phyloP scores from a whole-genome alignment of 2,113 vertebrate species.

The Hyla sarda region DNA sequence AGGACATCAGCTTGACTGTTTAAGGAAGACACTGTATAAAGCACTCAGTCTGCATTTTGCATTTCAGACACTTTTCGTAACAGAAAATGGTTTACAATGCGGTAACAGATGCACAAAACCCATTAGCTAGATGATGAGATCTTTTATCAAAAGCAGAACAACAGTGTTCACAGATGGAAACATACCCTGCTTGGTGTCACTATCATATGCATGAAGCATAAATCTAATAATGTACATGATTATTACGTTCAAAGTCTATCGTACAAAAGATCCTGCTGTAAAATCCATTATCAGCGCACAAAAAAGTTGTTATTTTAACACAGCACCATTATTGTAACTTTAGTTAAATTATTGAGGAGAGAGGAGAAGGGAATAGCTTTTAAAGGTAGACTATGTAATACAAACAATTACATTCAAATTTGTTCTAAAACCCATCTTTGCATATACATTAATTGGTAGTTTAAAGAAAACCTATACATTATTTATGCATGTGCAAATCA shows the following conservation, averaged over 20 bases:
- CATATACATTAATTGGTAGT: background rate
- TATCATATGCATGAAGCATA: constrained; percentile 1
- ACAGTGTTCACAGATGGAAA: constrained; percentile 24
- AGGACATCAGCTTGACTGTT: constrained; percentile 12
- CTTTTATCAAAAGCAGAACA: constrained; percentile 7
- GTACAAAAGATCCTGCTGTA: background rate
- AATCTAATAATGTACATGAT: background rate
- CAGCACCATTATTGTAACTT: background rate
- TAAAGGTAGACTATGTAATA: background rate
- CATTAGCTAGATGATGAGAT: constrained; percentile 22
- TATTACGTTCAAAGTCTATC: background rate
- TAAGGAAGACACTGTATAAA: background rate
- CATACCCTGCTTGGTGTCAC: constrained; percentile 1
- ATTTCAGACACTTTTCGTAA: background rate
- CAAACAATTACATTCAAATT: background rate
- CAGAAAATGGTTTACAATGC: background rate
- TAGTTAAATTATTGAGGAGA: background rate
- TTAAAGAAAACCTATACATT: background rate
- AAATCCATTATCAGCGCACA: constrained; percentile 1
- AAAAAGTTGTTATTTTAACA: background rate
- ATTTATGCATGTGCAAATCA: background rate
- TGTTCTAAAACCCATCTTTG: background rate
- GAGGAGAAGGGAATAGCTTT: background rate
- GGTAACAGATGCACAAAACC: background rate
- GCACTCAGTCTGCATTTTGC: constrained; percentile 3